A percentile compares a stretch with the other conserved stretches of the same genome.
These are phyloP conservation scores for Camponotus fellah DNA, from an alignment of 2,888 invertebrate species.

Conservation along the genomic window DNA sequence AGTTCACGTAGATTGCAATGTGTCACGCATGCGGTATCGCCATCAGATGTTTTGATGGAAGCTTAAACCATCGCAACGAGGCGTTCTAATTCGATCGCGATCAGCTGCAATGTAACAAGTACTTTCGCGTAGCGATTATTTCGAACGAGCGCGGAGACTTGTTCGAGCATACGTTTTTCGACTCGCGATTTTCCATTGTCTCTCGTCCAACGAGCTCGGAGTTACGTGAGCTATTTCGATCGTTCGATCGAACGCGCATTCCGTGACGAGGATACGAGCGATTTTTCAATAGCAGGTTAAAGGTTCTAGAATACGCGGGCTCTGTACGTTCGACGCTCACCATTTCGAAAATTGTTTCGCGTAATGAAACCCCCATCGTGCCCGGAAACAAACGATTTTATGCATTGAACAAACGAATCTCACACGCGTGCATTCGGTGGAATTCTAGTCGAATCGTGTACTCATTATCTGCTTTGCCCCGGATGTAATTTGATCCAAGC, in stretches of 20 bases:
- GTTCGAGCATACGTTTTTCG: slow-evolving; percentile 31
- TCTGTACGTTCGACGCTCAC: slow-evolving; percentile 7
- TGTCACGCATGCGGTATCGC: slow-evolving; percentile 46
- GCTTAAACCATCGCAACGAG: background rate
- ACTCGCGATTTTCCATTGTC: slow-evolving; percentile 48
- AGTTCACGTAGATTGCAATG: slow-evolving; percentile 58
- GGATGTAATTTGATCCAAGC: slow-evolving; percentile 7
- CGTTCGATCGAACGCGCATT: slow-evolving; percentile 42
- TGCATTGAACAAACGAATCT: slow-evolving; percentile 9
- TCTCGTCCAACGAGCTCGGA: slow-evolving; percentile 21
- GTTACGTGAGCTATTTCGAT: slow-evolving; percentile 40
- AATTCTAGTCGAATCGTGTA: background rate
- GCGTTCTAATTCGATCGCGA: slow-evolving; percentile 30
- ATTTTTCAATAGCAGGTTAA: slow-evolving; percentile 50
- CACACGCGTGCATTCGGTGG: background rate
- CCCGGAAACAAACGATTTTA: slow-evolving; percentile 33
- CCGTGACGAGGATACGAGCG: slow-evolving; percentile 45
- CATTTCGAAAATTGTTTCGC: slow-evolving; percentile 51
- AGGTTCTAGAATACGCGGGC: slow-evolving; percentile 24
- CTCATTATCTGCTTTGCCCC: slow-evolving; percentile 19
- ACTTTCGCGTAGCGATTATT: slow-evolving; percentile 30
- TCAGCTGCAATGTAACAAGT: background rate
- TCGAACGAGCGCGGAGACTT: slow-evolving; percentile 17
- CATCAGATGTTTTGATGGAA: background rate
- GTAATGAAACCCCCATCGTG: slow-evolving; percentile 46